Evolutionary conservation across 2,113 vertebrate species (phyloP), one percentile per base, ranked within the genome.

Genomic region (Elachura formosa): DNA sequence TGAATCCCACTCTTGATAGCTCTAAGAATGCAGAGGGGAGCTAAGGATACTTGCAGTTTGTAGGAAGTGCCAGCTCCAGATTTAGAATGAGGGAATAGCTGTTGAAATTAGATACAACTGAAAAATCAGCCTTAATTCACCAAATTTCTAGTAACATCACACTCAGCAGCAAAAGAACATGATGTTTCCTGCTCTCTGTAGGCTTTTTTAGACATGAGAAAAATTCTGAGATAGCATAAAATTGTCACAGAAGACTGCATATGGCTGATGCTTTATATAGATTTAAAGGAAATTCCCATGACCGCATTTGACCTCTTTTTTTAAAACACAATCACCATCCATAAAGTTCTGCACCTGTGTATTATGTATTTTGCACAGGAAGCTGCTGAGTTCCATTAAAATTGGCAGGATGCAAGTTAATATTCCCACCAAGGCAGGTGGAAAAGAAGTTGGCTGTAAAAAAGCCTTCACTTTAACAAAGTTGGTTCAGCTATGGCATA

Each of bases 121-220:
- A 84, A 40, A 90, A 92, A 94, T 79, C 83, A 83, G 83, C 67
- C 84, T 93, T 82, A 94, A 92, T 96, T 84, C 95, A 95, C 67
- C 29, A 17, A 93, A 92, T 92, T 90, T 79, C 61, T 87, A 41
- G 64, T 92, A 94, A 86, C 52, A 86, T 97, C 85, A 45, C 91
- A 90, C 62, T 94, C 69, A 77, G 89, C 89, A 87, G 66, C 89
- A 94, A 85, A 93, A 92, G 92, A 94, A 96, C 93, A 92, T 43
- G 58, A 92, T 88, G 92, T 93, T 97, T 96, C 92, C 91, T 90
- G 85, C 71, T 94, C 87, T 94, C 76, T 0, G 2, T 54, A 72
- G 48, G 43, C 73, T 92, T 96, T 96, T 95, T 94, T 84, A 95
- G 87, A 84, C 84, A 89, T 52, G 74, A 67, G 56, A 87, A 90